Conservation (phyloP, 1,140 invertebrate genomes). For the Anastrepha obliqua region DNA sequence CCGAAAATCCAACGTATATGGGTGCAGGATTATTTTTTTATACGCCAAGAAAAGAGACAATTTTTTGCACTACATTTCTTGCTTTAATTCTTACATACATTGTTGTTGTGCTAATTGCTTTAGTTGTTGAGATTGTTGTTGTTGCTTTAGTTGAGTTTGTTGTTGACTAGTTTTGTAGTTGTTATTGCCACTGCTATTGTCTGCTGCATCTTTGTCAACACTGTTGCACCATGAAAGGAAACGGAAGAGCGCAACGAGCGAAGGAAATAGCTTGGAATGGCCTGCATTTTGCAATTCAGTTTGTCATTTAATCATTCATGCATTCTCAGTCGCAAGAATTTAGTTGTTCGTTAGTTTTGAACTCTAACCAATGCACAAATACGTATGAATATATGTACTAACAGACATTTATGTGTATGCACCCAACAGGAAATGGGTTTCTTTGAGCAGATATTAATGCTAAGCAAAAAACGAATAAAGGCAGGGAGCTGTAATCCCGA, state of each 20-base stretch:
- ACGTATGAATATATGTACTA: too few species aligned
- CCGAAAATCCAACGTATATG: neutral
- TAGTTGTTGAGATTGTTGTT: neutral
- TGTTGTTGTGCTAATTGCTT: constrained; percentile 12
- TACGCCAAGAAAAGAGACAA: neutral
- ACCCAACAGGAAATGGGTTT: too few species aligned
- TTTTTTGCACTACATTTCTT: neutral
- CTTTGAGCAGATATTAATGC: too few species aligned
- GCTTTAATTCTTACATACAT: neutral
- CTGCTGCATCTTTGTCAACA: neutral
- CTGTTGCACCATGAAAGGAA: neutral
- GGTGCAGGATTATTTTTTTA: neutral
- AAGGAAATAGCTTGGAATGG: neutral
- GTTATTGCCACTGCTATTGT: neutral
- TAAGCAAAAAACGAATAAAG: too few species aligned
- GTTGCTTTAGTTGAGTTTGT: neutral
- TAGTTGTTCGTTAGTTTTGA: neutral
- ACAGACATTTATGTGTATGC: too few species aligned
- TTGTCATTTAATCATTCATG: neutral
- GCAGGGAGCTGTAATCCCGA: too few species aligned
- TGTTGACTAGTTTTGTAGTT: neutral
- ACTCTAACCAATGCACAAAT: neutral
- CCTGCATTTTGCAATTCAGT: neutral
- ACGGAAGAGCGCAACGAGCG: neutral
- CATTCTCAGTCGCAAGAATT: neutral